phyloP scores from a whole-genome alignment of 2,888 invertebrate species.

The Chorisops tibialis region DNA sequence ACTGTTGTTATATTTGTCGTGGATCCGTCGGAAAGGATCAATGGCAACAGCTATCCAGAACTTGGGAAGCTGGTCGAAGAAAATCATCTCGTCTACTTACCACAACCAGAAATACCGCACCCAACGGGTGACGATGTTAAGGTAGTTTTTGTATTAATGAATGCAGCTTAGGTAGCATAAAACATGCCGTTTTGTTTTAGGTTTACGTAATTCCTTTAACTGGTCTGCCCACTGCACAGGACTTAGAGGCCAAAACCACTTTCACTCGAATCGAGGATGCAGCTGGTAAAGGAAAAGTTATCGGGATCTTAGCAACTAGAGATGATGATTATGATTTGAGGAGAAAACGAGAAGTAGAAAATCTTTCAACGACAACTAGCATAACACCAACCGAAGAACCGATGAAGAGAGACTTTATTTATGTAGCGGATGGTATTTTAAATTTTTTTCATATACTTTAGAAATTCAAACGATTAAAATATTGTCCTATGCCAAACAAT shows the following conservation, averaged over 20 bases:
- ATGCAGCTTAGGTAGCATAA: not conserved
- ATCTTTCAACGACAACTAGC: not conserved
- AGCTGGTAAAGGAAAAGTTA: not conserved
- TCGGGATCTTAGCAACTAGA: not conserved
- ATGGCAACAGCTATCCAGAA: not conserved
- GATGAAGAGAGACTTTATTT: not conserved
- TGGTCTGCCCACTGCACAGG: not conserved
- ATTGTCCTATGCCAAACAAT: no score
- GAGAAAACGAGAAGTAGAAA: not conserved
- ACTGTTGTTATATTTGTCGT: not conserved
- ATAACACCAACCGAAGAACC: not conserved
- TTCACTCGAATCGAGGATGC: not conserved
- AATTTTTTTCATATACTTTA: no score
- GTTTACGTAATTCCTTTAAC: not conserved
- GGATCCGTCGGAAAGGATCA: not conserved
- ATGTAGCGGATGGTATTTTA: not conserved
- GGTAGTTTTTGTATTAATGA: not conserved
- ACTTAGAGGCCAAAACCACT: not conserved
- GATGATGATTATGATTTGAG: not conserved
- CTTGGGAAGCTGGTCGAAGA: not conserved
- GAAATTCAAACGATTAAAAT: no score
- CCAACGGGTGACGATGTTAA: not conserved
- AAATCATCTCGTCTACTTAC: not conserved
- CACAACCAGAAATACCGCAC: not conserved
- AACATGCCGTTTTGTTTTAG: not conserved